Conservation (phyloP, 2,113 vertebrate genomes). For the Oophaga pumilio region DNA sequence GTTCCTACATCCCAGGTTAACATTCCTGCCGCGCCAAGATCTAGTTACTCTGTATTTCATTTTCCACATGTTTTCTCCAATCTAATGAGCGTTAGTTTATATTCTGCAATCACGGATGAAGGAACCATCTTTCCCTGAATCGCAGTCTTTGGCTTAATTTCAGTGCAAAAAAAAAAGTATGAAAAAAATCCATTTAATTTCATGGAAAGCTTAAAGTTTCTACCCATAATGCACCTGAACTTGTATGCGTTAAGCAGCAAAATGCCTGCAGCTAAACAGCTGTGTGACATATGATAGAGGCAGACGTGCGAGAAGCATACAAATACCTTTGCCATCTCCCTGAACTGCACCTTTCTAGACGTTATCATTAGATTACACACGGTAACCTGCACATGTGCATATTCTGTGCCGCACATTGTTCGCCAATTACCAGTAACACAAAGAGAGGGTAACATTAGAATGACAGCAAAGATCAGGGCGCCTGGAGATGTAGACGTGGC, state of each 20-base stretch:
- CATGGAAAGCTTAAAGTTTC: conserved; percentile 2
- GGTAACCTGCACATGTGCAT: conserved; percentile 5
- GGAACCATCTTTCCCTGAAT: neutral
- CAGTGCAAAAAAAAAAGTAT: conserved; percentile 5
- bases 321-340: neutral
- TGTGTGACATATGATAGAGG: conserved; percentile 24
- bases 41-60: conserved; percentile 4
- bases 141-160: conserved; percentile 14
- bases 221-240: conserved; percentile 37
- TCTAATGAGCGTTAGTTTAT: conserved; percentile 27
- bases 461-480: neutral
- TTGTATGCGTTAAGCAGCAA: conserved; percentile 42
- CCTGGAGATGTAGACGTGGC: neutral
- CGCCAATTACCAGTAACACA: conserved; percentile 4
- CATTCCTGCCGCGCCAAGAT: neutral
- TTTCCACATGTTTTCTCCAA: conserved; percentile 1
- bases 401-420: neutral
- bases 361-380: conserved; percentile 26
- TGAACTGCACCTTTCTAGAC: conserved; percentile 20
- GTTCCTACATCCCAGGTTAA: neutral
- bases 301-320: neutral
- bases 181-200: conserved; percentile 13
- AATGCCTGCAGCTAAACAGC: conserved; percentile 19
- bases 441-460: neutral
- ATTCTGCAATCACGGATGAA: conserved; percentile 14